These are phyloP conservation scores for Notothenia rossii DNA, from an alignment of 2,113 vertebrate genomes.

Conservation along the genomic window DNA sequence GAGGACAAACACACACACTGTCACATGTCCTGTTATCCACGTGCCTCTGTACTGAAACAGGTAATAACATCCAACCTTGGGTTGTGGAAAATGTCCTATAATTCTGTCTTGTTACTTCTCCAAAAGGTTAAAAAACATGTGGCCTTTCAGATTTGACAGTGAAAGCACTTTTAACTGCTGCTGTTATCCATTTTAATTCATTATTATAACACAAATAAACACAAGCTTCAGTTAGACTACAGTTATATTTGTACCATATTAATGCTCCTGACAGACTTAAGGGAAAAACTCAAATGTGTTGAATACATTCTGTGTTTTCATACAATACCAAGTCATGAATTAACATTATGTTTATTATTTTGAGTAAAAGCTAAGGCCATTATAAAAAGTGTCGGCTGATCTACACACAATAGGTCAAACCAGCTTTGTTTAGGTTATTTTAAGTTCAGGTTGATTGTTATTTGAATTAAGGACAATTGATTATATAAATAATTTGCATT, in stretches of 20 bases:
- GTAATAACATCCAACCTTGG: neutral
- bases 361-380: neutral
- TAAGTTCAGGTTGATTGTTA: neutral
- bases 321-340: neutral
- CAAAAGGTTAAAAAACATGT: neutral
- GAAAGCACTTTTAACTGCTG: neutral
- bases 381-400: slow-evolving; percentile 14
- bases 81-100: neutral
- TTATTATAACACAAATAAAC: neutral
- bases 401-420: slow-evolving; percentile 33
- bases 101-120: neutral
- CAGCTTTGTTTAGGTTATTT: neutral
- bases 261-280: neutral
- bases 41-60: neutral
- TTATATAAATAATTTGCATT: no score
- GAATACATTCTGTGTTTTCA: neutral
- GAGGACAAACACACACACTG: slow-evolving; percentile 14
- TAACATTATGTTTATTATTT: neutral
- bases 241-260: neutral
- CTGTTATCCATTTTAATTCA: neutral
- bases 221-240: neutral
- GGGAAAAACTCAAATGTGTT: neutral
- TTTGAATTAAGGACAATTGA: neutral
- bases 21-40: neutral
- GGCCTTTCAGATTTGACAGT: neutral